Percentiles rank a stretch among this genome's conserved stretches.
phyloP scores from a whole-genome alignment of 1,140 invertebrate species.

The Ceratitis capitata region DNA sequence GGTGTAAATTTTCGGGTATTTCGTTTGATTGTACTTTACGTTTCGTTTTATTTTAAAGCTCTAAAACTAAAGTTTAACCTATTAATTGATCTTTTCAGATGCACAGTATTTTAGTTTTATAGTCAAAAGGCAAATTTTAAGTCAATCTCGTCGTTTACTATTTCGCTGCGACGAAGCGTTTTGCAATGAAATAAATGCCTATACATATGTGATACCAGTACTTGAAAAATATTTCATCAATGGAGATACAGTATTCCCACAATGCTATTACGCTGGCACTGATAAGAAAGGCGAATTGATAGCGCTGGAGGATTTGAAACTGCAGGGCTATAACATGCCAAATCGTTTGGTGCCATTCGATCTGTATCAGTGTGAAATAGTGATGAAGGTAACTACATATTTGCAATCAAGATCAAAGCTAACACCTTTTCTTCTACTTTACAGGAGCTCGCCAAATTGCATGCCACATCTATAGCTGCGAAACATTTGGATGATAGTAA shows the following conservation, averaged over 20 bases:
- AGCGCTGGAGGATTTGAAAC: slow-evolving; percentile 58
- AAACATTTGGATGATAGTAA: slow-evolving; percentile 50
- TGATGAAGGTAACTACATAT: slow-evolving; percentile 56
- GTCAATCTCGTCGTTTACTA: slow-evolving; percentile 56
- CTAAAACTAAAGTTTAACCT: no score
- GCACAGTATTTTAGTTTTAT: slow-evolving; percentile 47
- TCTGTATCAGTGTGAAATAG: slow-evolving; percentile 55
- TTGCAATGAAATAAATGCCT: slow-evolving; percentile 60
- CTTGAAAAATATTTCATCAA: slow-evolving; percentile 50
- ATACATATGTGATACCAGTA: slow-evolving; percentile 55
- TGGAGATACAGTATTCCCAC: slow-evolving; percentile 53
- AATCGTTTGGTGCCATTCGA: slow-evolving; percentile 56
- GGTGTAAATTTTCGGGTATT: no score
- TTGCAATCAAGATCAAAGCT: neutral
- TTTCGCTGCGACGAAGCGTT: slow-evolving; percentile 63
- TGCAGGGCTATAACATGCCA: slow-evolving; percentile 55
- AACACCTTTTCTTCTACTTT: slow-evolving; percentile 39
- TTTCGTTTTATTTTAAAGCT: no score
- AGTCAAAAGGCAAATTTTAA: slow-evolving; percentile 61
- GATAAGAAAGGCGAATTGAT: slow-evolving; percentile 55
- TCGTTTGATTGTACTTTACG: no score
- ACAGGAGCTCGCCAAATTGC: slow-evolving; percentile 60
- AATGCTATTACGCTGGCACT: slow-evolving; percentile 55
- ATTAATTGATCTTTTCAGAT: slow-evolving; percentile 13
- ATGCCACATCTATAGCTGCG: slow-evolving; percentile 58